These are phyloP conservation scores for Phortica magna DNA, from an alignment of 2,888 invertebrate genomes.

Conservation along the genomic window DNA sequence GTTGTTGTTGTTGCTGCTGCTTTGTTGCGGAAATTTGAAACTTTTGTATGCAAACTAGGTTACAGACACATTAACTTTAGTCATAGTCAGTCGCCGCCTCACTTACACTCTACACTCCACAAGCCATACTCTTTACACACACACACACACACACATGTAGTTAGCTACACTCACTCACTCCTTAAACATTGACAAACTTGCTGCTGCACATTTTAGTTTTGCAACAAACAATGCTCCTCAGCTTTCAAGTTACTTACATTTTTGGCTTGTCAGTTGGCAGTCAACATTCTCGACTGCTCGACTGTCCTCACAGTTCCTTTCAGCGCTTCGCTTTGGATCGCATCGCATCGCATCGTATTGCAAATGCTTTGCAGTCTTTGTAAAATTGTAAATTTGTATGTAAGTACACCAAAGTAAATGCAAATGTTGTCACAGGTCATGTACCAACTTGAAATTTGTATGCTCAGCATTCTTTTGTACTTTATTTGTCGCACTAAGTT, in stretches of 20 bases:
- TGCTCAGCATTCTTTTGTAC: constrained; percentile 24
- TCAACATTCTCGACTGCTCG: not conserved
- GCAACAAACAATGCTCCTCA: constrained; percentile 17
- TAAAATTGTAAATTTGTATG: not conserved
- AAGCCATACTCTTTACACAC: not conserved
- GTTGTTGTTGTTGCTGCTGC: constrained; percentile 12
- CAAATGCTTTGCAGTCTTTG: not conserved
- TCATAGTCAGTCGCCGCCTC: constrained; percentile 15
- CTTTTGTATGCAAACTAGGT: constrained; percentile 40
- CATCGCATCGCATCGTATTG: not conserved
- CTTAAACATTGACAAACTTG: constrained; percentile 41
- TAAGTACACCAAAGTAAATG: constrained; percentile 26
- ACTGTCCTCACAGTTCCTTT: not conserved
- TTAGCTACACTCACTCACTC: constrained; percentile 27
- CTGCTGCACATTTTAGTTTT: constrained; percentile 1
- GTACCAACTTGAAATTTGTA: constrained; percentile 16
- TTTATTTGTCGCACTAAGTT: constrained; percentile 28
- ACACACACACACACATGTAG: constrained; percentile 27
- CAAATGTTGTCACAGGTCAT: constrained; percentile 35
- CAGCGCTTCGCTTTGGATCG: not conserved
- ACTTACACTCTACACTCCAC: not conserved
- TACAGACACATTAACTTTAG: constrained; percentile 37
- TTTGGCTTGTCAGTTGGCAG: not conserved
- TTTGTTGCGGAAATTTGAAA: constrained; percentile 34
- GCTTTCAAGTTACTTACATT: constrained; percentile 20